phyloP scores from a whole-genome alignment of 2,888 invertebrate genomes.

The Tineola bisselliella region DNA sequence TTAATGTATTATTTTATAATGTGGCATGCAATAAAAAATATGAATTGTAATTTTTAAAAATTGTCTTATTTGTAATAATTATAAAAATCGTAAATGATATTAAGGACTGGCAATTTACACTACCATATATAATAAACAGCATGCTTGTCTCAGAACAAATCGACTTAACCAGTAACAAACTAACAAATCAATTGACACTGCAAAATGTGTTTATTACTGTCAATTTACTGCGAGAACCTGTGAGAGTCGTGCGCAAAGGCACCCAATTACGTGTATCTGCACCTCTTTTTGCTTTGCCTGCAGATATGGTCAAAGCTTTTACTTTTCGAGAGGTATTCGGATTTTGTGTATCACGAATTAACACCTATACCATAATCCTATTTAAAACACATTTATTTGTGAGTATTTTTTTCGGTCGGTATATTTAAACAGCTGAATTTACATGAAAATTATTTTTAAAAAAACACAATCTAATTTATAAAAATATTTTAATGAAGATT shows the following conservation, averaged over 20 bases:
- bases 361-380: too few species aligned
- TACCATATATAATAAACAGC: background rate
- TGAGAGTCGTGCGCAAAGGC: conserved; percentile 22
- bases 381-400: too few species aligned
- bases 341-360: too few species aligned
- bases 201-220: conserved; percentile 29
- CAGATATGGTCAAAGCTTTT: conserved; percentile 12
- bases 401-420: too few species aligned
- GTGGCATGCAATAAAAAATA: too few species aligned
- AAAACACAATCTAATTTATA: too few species aligned
- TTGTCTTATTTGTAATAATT: too few species aligned
- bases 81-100: background rate
- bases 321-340: background rate
- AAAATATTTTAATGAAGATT: too few species aligned
- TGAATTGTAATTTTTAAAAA: too few species aligned
- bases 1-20: too few species aligned
- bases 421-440: too few species aligned
- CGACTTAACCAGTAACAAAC: conserved; percentile 20
- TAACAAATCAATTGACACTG: conserved; percentile 27
- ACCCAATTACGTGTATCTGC: conserved; percentile 23
- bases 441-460: too few species aligned
- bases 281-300: background rate
- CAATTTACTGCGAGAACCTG: conserved; percentile 21
- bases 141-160: background rate
- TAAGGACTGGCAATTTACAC: background rate